phyloP scores from a whole-genome alignment of 2,113 vertebrate species.

The Pollimyrus isidori region DNA sequence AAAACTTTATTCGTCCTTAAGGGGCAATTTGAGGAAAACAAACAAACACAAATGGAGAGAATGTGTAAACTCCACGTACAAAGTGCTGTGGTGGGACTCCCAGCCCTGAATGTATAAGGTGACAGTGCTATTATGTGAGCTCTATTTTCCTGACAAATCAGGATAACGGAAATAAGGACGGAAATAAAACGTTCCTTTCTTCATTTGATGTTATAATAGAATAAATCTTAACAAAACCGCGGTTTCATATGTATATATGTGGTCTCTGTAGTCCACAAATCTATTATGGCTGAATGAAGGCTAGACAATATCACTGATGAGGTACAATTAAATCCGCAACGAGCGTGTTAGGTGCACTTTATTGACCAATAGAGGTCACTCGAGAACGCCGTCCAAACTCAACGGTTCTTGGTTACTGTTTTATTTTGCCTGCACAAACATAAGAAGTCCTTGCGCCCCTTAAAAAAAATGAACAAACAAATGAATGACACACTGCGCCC shows the following conservation, averaged over 20 bases:
- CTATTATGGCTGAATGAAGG: background rate
- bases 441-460: background rate
- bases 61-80: background rate
- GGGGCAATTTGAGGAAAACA: no score
- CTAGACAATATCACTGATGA: background rate
- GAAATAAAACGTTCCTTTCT: background rate
- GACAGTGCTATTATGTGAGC: background rate
- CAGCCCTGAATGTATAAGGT: background rate
- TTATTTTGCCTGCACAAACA: background rate
- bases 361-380: background rate
- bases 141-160: background rate
- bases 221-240: background rate
- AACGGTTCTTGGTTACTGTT: background rate
- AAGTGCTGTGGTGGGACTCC: no score
- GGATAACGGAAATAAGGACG: background rate
- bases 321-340: background rate
- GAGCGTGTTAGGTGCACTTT: background rate
- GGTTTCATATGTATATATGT: background rate
- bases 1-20: no score
- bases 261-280: background rate
- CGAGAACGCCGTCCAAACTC: background rate
- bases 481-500: background rate
- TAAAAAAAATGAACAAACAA: background rate
- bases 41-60: background rate
- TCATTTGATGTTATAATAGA: background rate